Percentiles rank a stretch among this genome's conserved stretches.
These are phyloP conservation scores for Limnephilus marmoratus DNA, from an alignment of 2,888 invertebrate genomes.

Conservation along the genomic window DNA sequence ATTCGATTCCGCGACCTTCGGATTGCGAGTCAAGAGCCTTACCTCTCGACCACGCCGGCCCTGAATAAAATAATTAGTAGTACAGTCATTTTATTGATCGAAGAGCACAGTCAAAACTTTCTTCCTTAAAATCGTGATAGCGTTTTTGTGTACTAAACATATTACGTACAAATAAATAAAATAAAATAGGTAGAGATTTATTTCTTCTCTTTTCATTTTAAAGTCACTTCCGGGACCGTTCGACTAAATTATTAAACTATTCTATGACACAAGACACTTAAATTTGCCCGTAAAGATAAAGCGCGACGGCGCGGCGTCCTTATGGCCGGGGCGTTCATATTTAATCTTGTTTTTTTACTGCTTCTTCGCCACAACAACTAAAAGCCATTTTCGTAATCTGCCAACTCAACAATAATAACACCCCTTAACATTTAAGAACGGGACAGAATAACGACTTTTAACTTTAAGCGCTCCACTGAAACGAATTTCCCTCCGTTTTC, in stretches of 20 bases:
- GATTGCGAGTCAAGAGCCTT: too few relatives aligned
- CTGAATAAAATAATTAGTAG: too few relatives aligned
- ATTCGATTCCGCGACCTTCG: too few relatives aligned
- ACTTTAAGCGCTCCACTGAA: neutral
- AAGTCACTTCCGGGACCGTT: neutral
- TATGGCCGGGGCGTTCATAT: slow-evolving; percentile 6
- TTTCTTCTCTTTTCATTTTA: neutral
- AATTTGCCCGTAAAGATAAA: slow-evolving; percentile 40
- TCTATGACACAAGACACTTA: slow-evolving; percentile 42
- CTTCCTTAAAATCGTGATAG: neutral
- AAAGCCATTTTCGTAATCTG: neutral
- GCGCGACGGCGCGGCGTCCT: neutral
- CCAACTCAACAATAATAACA: neutral
- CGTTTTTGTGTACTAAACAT: neutral
- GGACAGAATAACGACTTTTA: neutral
- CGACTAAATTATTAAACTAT: slow-evolving; percentile 43
- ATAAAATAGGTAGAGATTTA: neutral
- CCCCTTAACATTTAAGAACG: neutral
- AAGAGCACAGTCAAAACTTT: too few relatives aligned
- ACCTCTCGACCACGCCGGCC: too few relatives aligned
- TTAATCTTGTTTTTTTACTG: slow-evolving; percentile 27
- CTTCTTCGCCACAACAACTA: neutral
- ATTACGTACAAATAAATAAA: neutral
- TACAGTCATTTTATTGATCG: too few relatives aligned
- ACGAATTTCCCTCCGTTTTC: neutral